Evolutionary conservation across 2,888 invertebrate species (phyloP), one percentile per base, ranked within the genome.

Genomic region (Holacanthella duospinosa): DNA sequence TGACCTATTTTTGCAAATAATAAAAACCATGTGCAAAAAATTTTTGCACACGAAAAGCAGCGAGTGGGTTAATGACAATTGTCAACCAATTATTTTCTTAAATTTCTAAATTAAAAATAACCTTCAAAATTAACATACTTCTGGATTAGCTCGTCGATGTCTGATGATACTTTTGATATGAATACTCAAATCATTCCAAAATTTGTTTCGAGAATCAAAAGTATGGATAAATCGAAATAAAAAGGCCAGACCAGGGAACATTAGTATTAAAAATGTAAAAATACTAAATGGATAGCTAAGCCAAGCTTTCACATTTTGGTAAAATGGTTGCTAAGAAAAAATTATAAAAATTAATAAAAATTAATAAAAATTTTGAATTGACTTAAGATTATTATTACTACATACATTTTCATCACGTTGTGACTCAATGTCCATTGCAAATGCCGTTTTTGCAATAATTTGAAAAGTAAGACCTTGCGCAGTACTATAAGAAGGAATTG

Each of bases 391-490:
- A n/a, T n/a, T n/a, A n/a, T n/a, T n/a, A 19, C 4, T 29, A 6
- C 44, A 26, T 64, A 68, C 72, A 63, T 72, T 68, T 64, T 72
- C 70, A 70, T 72, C 66, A 29, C 72, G 62, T 63, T 72, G 72
- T 61, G 71, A 71, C 55, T 72, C 71, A 0, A 72, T 71, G 55
- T 72, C 72, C 71, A 72, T 70, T 12, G 72, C 72, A 59, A 72
- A 72, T 19, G 70, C 72, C 21, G 71, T 72, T 64, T 72, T 72
- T 9, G 72, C 68, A 53, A 72, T 72, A 55, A 72, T 70, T 63
- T 71, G 70, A 59, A 71, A 71, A 21, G 69, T 70, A 1, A 71
- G 64, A 6, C 68, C 71, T 65, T 69, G 68, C 3, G 71, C 65
- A 12, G 72, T 71, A 53, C 64, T 66, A 56, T 72, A 72, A 9